Evolutionary conservation across 1,140 invertebrate species (phyloP).

Genomic region (Drosophila ogumai): DNA sequence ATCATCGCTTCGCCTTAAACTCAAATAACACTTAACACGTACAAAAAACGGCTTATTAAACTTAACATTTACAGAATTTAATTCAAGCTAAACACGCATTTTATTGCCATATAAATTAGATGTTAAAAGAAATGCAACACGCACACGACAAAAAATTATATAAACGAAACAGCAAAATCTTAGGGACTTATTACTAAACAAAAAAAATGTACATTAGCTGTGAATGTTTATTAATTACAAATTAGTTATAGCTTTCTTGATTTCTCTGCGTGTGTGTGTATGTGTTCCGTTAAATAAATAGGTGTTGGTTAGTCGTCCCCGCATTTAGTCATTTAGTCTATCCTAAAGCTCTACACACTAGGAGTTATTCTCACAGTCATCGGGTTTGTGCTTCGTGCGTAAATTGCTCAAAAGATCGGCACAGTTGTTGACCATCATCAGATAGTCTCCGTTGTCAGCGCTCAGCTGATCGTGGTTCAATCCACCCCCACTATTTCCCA

Average conservation of each 20-base stretch:
- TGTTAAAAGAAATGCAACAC: constrained; percentile 61
- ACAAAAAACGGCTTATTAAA: constrained; percentile 61
- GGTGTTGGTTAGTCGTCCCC: constrained; percentile 61
- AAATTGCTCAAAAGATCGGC: constrained; percentile 85
- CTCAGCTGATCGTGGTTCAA: constrained; percentile 54
- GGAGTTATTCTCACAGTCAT: constrained; percentile 85
- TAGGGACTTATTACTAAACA: constrained; percentile 43
- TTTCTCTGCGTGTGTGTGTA: constrained; percentile 36
- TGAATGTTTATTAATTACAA: constrained; percentile 69
- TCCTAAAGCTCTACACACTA: constrained; percentile 77
- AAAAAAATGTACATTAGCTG: constrained; percentile 60
- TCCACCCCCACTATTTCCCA: constrained; percentile 37
- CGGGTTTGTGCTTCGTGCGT: constrained; percentile 84
- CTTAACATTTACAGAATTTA: constrained; percentile 67
- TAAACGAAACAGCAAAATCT: constrained; percentile 35
- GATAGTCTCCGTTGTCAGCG: constrained; percentile 83
- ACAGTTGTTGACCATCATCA: constrained; percentile 85
- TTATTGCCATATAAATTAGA: constrained; percentile 50
- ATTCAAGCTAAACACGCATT: constrained; percentile 69
- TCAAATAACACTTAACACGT: constrained; percentile 81
- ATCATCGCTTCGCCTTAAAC: constrained; percentile 57
- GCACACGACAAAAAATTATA: constrained; percentile 29
- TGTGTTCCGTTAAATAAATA: constrained; percentile 72
- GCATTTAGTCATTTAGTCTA: constrained; percentile 61
- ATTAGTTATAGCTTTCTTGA: constrained; percentile 47